Evolutionary conservation across 2,888 invertebrate genomes (phyloP).

Genomic region (Agrypnus murinus): DNA sequence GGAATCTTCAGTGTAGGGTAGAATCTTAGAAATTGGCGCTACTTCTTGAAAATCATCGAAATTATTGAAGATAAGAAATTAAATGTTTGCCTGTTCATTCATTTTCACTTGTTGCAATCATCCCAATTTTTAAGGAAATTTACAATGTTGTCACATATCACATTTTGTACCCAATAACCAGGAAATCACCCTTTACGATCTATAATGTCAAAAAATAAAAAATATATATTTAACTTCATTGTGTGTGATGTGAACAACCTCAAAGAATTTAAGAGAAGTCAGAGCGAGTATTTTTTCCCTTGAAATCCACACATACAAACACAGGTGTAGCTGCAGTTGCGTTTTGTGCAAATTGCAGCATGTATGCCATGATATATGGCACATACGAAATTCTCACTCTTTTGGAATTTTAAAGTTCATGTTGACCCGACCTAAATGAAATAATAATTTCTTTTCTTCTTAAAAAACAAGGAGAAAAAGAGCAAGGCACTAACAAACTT

Average conservation of each 20-base stretch:
- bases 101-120: no score
- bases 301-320: no score
- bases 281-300: conserved; percentile 18
- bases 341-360: conserved; percentile 13
- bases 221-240: neutral
- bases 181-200: no score
- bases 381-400: conserved; percentile 21
- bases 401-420: conserved; percentile 42
- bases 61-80: no score
- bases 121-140: no score
- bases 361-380: conserved; percentile 1
- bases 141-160: no score
- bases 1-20: no score
- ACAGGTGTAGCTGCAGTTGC: conserved; percentile 42
- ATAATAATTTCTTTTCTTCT: conserved; percentile 7
- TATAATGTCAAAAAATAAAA: no score
- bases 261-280: neutral
- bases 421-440: conserved; percentile 40
- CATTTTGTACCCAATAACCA: no score
- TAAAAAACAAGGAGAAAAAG: conserved; percentile 23
- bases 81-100: no score
- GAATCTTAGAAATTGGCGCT: no score
- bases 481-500: conserved; percentile 49
- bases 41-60: no score
- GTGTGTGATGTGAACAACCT: conserved; percentile 21